Evolutionary conservation across 2,113 vertebrate species (phyloP).

Genomic region (Hylia prasina): DNA sequence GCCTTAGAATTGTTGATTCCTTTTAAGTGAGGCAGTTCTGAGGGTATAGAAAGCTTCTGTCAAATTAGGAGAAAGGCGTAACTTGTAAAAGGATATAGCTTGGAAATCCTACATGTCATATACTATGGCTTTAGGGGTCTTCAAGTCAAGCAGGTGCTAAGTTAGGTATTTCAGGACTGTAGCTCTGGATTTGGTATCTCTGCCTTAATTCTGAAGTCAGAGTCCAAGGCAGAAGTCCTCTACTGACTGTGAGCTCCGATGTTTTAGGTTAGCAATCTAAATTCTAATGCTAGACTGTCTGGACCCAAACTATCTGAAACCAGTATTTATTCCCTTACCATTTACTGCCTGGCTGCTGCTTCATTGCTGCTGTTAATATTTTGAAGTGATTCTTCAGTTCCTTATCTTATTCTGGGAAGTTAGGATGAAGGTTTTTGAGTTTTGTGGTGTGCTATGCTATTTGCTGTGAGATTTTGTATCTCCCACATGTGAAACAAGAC

Average conservation of each 20-base stretch:
- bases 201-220: background rate
- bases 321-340: background rate
- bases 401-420: background rate
- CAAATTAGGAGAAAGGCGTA: background rate
- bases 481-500: background rate
- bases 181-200: background rate
- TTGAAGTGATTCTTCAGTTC: background rate
- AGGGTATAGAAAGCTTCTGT: background rate
- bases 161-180: background rate
- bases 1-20: background rate
- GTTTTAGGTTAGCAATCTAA: background rate
- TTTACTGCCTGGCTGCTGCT: background rate
- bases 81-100: background rate
- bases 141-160: background rate
- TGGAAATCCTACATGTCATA: background rate
- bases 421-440: background rate
- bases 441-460: background rate
- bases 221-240: background rate
- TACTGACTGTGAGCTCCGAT: background rate
- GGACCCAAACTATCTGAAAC: background rate
- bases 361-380: background rate
- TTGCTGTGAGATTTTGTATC: background rate
- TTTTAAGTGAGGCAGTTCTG: background rate
- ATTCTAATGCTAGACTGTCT: background rate
- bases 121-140: background rate